Evolutionary conservation across 2,797 vertebrate genomes (phyloP), one percentile per base, ranked within the genome.

Genomic region (Onychomys leucogaster): DNA sequence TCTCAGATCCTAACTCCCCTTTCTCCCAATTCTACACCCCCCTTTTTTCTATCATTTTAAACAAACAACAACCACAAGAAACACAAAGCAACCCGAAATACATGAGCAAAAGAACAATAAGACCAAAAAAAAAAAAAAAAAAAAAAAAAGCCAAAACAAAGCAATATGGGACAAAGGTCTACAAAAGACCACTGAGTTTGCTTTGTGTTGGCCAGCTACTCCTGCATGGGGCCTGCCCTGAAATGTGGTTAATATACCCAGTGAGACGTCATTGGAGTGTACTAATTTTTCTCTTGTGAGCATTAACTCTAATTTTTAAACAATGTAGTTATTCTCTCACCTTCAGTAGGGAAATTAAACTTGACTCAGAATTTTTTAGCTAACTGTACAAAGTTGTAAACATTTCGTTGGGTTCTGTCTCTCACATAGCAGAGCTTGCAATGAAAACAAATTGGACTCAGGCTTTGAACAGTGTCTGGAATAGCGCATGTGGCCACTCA

Each of bases 401-500:
- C 32, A 83, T 49, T 94, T 94, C 87, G 32, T 46, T 59, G 17
- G 94, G 14, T 92, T 34, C 41, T 94, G 14, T 57, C 89, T 91
- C 46, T 92, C 69, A 87, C 12, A 2, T 29, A 81, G 37, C 16
- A 1, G 29, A 81, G 37, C 59, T 92, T 78, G 29, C 37, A 89
- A 11, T 69, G 10, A 76, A 63, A 78, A 91, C 65, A 67, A 85
- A 23, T 32, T 34, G 67, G 43, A 61, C 46, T 34, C 73, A 52
- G 37, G 43, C 61, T 49, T 67, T 85, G 61, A 4, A 34, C 61
- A 67, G 43, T 10, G 25, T 61, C 80, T 29, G 61, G 19, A 34
- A 7, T 7, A 34, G 59, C 6, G 34, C 25, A 17, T 0, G 2
- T 46, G 61, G 11, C 43, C 32, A 34, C 19, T 32, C 29, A 7